phyloP scores from a whole-genome alignment of 2,888 invertebrate genomes.

The Alentia gelatinosa region DNA sequence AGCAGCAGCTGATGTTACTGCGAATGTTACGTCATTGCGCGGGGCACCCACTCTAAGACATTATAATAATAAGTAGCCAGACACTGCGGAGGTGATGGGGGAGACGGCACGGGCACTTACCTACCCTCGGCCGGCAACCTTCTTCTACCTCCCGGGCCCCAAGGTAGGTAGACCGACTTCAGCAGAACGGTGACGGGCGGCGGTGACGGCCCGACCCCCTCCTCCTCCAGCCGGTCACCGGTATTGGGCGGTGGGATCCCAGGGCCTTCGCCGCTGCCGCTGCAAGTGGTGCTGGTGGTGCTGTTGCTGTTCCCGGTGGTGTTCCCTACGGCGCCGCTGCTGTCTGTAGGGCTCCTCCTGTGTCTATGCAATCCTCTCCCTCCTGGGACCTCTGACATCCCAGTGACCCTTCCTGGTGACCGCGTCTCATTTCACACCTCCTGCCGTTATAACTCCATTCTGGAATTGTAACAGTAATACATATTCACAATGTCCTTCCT shows the following conservation, averaged over 20 bases:
- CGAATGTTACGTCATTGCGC: not conserved
- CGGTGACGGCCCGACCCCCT: not conserved
- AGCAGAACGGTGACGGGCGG: not conserved
- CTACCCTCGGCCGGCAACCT: slow-evolving; percentile 47
- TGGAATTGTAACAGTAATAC: too few species aligned
- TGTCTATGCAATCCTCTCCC: not conserved
- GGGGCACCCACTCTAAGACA: not conserved
- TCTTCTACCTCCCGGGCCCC: slow-evolving; percentile 45
- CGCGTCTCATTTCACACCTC: not conserved
- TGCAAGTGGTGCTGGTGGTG: not conserved
- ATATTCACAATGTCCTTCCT: not conserved
- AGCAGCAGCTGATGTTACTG: not conserved
- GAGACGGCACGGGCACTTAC: slow-evolving; percentile 46
- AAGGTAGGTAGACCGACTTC: slow-evolving; percentile 31
- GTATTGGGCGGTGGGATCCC: too few species aligned
- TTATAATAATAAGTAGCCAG: not conserved
- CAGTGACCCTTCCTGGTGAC: not conserved
- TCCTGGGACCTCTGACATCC: not conserved
- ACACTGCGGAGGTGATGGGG: slow-evolving; percentile 15
- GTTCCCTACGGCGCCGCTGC: not conserved
- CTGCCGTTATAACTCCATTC: too few species aligned
- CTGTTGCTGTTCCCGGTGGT: not conserved
- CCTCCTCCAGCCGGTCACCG: not conserved
- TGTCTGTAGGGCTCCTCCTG: not conserved
- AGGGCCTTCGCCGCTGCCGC: not conserved